Evolutionary conservation across 2,113 vertebrate species (phyloP), one percentile per base, ranked within the genome.

Genomic region (Petrocephalus microphthalmus): DNA sequence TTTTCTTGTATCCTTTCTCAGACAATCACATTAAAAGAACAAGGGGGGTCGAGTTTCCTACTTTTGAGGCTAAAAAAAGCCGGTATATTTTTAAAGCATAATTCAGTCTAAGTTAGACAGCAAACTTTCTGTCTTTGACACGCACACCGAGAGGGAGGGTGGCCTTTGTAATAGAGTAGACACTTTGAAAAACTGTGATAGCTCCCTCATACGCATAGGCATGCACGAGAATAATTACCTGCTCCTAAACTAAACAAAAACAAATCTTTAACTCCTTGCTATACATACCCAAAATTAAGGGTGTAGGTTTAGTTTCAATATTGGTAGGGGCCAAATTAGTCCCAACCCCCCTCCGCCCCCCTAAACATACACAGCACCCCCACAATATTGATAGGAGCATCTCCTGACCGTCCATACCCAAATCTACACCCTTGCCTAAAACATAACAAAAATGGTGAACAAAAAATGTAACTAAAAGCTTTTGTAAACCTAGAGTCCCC

Each of bases 141-240:
- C 71, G 82, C 88, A 88, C 89, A 78, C 57, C 89, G n/a, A 88
- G 78, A 90, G 53, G 88, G 91, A 88, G 91, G 90, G 90, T 88
- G 88, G 81, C 74, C 71, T 88, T 90, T 88, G 89, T 89, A 89
- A 92, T 89, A 91, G 90, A 91, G 91, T 37, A 90, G 91, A 90
- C 78, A 7, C 89, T 84, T 56, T 91, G 90, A 93, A 93, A 92
- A 90, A 92, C 83, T 47, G 91, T 74, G 84, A 90, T 88, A 88
- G 85, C 88, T 91, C 88, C 90, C 82, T 90, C 86, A 82, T 83
- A 93, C 87, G 53, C 90, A 93, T 90, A 88, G 88, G 71, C 42
- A 84, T 87, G 78, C 82, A 87, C 64, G 60, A 88, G 86, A 92
- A 89, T 88, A 92, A 89, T 87, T 92, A 67, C 54, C 88, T 86